These are phyloP conservation scores for Syngnathus acus DNA, from an alignment of 2,797 vertebrate genomes.

Conservation along the genomic window DNA sequence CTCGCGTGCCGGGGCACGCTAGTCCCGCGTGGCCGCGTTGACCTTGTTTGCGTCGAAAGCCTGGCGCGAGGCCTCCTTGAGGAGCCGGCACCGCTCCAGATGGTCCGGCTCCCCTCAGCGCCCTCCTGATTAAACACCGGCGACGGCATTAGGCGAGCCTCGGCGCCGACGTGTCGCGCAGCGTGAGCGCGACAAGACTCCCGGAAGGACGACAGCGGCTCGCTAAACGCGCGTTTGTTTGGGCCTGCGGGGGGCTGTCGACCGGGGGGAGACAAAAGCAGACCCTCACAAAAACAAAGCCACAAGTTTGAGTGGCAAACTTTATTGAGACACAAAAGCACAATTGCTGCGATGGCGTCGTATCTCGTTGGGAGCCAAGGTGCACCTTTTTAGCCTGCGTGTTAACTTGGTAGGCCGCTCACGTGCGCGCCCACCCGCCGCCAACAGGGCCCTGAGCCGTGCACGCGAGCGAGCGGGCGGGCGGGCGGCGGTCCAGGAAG, in stretches of 20 bases:
- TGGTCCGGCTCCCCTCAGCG: neutral
- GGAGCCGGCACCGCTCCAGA: too few relatives aligned
- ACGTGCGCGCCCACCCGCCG: constrained; percentile 36
- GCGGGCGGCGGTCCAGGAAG: constrained; percentile 85
- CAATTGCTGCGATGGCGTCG: too few relatives aligned
- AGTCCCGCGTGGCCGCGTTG: too few relatives aligned
- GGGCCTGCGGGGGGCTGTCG: constrained; percentile 54
- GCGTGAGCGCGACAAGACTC: constrained; percentile 67
- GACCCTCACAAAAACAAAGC: too few relatives aligned
- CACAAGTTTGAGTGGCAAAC: too few relatives aligned
- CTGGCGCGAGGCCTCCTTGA: too few relatives aligned
- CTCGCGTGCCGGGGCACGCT: too few relatives aligned
- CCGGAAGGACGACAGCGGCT: constrained; percentile 61
- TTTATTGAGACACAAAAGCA: too few relatives aligned
- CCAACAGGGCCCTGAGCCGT: too few relatives aligned
- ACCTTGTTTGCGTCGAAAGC: too few relatives aligned
- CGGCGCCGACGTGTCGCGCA: constrained; percentile 69
- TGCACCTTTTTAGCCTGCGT: constrained; percentile 14
- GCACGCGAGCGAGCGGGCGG: constrained; percentile 35
- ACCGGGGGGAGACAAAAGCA: constrained; percentile 16
- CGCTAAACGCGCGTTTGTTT: constrained; percentile 64
- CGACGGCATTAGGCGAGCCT: constrained; percentile 63
- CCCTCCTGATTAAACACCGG: constrained; percentile 68
- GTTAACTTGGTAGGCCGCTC: constrained; percentile 3
- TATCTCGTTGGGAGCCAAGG: too few relatives aligned